These are phyloP conservation scores for Grapholita molesta DNA, from an alignment of 1,140 invertebrate genomes.

Conservation along the genomic window DNA sequence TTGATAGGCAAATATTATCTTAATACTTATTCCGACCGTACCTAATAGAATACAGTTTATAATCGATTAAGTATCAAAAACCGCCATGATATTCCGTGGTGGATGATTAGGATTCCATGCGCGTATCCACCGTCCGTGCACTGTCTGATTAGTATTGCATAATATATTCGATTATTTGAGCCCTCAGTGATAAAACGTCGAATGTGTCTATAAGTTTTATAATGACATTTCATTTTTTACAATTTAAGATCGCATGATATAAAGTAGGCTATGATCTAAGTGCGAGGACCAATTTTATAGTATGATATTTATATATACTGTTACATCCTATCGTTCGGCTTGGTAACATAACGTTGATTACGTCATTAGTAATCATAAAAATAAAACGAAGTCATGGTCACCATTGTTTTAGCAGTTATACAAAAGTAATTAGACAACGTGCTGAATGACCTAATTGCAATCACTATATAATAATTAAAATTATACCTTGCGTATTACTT, in stretches of 20 bases:
- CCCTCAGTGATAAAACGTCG: not conserved
- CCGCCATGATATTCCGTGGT: not conserved
- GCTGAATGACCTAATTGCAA: not conserved
- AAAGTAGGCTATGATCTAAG: conserved; percentile 17
- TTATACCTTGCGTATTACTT: not conserved
- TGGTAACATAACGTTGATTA: not conserved
- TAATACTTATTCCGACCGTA: not conserved
- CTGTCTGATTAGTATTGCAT: conserved; percentile 16
- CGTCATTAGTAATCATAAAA: not conserved
- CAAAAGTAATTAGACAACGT: not conserved
- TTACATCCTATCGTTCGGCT: not conserved
- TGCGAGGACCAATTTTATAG: not conserved
- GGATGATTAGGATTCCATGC: not conserved
- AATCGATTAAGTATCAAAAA: not conserved
- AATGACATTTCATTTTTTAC: not conserved
- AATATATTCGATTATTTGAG: not conserved
- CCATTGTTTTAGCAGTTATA: not conserved
- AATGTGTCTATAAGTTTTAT: not conserved
- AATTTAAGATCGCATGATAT: not conserved
- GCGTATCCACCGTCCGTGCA: not conserved
- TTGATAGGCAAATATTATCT: not conserved
- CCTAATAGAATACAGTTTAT: not conserved
- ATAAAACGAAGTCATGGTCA: not conserved
- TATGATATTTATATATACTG: not conserved
- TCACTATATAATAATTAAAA: not conserved